Evolutionary conservation across 2,113 vertebrate genomes (phyloP).

Genomic region (Eptesicus fuscus): DNA sequence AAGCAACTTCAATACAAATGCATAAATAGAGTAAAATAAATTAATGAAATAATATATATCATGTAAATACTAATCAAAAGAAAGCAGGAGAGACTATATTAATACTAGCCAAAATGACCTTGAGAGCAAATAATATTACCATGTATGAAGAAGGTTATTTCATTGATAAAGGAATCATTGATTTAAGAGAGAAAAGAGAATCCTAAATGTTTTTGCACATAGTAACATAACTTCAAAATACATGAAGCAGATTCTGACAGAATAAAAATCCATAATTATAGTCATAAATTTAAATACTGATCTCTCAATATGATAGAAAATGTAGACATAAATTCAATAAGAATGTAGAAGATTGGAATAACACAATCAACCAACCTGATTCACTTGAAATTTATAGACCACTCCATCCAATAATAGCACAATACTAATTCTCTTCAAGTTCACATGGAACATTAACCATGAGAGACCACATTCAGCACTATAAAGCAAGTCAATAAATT

Average conservation of each 20-base stretch:
- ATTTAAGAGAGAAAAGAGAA: background rate
- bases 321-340: background rate
- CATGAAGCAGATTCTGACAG: background rate
- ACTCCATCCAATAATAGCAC: background rate
- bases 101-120: background rate
- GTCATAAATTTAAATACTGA: background rate
- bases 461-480: background rate
- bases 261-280: background rate
- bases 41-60: background rate
- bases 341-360: background rate
- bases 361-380: background rate
- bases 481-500: background rate
- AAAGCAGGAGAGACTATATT: background rate
- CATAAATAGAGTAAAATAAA: background rate
- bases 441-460: background rate
- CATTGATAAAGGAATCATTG: background rate
- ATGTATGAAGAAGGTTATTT: background rate
- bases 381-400: background rate
- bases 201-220: background rate
- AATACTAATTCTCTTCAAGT: background rate
- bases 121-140: background rate
- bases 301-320: background rate
- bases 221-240: slow-evolving; percentile 1
- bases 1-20: background rate
- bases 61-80: background rate